phyloP scores from a whole-genome alignment of 2,888 invertebrate genomes.

The Thera britannica region DNA sequence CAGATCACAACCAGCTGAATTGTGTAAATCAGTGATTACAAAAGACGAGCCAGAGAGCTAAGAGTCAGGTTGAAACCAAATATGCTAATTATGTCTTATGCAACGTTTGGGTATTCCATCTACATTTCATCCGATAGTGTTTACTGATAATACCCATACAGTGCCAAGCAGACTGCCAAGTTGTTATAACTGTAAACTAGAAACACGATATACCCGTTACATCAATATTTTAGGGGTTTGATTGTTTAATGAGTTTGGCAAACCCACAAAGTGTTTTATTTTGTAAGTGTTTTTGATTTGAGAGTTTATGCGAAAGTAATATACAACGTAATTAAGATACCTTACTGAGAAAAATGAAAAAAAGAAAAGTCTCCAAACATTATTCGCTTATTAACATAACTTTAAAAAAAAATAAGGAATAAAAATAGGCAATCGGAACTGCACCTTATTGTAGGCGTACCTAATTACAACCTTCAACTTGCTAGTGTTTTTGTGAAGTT shows the following conservation, averaged over 20 bases:
- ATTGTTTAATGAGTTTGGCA: background rate
- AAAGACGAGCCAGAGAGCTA: no score
- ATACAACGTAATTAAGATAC: no score
- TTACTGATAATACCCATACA: background rate
- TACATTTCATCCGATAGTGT: no score
- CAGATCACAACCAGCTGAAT: no score
- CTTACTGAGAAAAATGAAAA: background rate
- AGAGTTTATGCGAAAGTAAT: no score
- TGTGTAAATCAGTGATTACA: no score
- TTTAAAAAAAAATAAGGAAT: background rate
- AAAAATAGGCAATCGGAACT: background rate
- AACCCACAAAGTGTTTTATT: background rate
- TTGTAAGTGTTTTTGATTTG: no score
- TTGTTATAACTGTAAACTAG: background rate
- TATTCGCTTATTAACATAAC: no score
- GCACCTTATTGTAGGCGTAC: conserved; percentile 51
- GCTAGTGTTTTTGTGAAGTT: conserved; percentile 19
- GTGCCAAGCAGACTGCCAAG: background rate
- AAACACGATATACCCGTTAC: background rate
- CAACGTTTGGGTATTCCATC: no score
- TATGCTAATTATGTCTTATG: no score
- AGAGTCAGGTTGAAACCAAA: no score
- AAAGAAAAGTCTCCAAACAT: background rate
- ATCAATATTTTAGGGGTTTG: background rate
- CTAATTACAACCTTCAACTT: conserved; percentile 56